Evolutionary conservation across 2,888 invertebrate genomes (phyloP), one percentile per base, ranked within the genome.

Genomic region (Rhagonycha fulva): DNA sequence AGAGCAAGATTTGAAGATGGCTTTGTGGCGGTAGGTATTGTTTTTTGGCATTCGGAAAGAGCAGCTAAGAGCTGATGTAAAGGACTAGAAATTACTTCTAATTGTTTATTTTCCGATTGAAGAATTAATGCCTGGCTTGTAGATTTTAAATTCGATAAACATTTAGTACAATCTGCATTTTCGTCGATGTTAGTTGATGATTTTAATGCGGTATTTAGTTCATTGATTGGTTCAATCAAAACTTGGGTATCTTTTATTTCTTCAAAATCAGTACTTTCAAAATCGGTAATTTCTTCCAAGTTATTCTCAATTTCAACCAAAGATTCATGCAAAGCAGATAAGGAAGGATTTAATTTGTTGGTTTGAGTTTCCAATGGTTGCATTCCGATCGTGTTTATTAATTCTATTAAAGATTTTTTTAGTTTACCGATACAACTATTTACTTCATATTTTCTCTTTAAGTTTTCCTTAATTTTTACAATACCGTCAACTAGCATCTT

Each of bases 401-500:
- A 23, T 63, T 24, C 19, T 7, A 23, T 63, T 63, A 63, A 19
- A 19, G 24, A 19, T 63, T 10, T 9, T 2, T 63, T 9, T 19
- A 47, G 47, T 47, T 47, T 47, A n/a, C 2, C 47, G 5, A 47
- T 2, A n/a, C 47, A 47, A n/a, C n/a, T n/a, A n/a, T n/a, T 7
- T 2, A 9, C 47, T n/a, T 62, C n/a, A 47, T 69, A 14, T 61
- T 12, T 60, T 62, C 5, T 30, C 23, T 71, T 68, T n/a, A 73
- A 10, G 1, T 63, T 60, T 61, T 14, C 63, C 5, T 19, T 72
- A 11, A 61, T 26, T 19, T 68, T 70, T 2, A 28, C n/a, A 28
- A 71, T 61, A 12, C 23, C 66, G 14, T n/a, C 68, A 66, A 62
- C 68, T 62, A 76, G 14, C 14, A 74, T 72, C 68, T 76, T 72